Conservation (phyloP, 1,140 invertebrate species). For the Penaeus indicus region DNA sequence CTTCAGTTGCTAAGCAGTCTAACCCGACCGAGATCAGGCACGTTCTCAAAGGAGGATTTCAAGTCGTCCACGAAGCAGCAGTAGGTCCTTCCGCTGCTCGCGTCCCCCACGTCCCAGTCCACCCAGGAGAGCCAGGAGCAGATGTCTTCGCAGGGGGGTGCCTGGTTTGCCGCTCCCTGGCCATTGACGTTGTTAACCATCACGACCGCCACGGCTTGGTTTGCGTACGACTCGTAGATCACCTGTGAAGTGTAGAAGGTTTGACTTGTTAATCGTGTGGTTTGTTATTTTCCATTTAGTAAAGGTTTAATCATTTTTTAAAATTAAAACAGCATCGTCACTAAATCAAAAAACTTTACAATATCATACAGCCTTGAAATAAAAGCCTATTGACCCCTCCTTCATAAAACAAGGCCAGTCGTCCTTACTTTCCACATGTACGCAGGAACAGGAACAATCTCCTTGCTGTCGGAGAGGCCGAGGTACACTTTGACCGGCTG, state of each 20-base stretch:
- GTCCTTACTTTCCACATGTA: constrained; percentile 42
- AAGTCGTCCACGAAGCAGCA: not conserved
- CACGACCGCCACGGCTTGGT: not conserved
- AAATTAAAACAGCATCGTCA: too few species aligned
- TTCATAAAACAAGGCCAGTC: not conserved
- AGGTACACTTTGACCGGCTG: constrained; percentile 41
- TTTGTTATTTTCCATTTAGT: too few species aligned
- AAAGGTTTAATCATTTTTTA: too few species aligned
- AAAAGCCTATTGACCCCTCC: not conserved
- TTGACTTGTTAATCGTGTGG: too few species aligned
- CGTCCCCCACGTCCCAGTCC: not conserved
- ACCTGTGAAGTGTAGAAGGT: not conserved
- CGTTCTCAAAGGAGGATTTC: not conserved
- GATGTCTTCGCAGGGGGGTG: not conserved
- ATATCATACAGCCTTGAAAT: not conserved
- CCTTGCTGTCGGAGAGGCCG: constrained; percentile 18
- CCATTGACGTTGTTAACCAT: not conserved
- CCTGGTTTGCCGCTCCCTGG: not conserved
- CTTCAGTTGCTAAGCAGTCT: not conserved
- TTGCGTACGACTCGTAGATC: not conserved
- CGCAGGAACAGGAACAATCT: constrained; percentile 37
- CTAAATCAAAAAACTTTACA: too few species aligned
- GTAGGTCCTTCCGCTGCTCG: not conserved
- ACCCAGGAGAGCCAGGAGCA: not conserved
- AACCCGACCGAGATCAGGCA: not conserved